A percentile compares a stretch with the other conserved stretches of the same genome.
Conservation (phyloP, 2,113 vertebrate species). For the Melanostigma gelatinosum region DNA sequence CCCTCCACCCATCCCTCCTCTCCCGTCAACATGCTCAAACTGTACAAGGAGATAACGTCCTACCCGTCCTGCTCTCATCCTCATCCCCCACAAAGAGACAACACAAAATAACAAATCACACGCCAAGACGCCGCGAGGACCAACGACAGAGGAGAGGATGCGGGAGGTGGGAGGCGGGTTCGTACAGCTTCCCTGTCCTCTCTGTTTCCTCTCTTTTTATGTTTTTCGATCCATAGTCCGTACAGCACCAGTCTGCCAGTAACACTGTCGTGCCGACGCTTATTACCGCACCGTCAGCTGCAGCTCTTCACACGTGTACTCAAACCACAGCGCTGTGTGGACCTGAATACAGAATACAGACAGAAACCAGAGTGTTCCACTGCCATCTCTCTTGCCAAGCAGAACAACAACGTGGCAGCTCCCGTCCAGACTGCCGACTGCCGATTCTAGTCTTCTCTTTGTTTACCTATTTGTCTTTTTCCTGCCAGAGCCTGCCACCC, state of each 20-base stretch:
- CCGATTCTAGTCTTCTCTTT: background rate
- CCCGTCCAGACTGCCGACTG: conserved; percentile 19
- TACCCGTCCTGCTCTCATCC: conserved; percentile 39
- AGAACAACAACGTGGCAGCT: conserved; percentile 46
- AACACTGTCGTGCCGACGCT: conserved; percentile 62
- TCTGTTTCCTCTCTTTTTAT: conserved; percentile 7
- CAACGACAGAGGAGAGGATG: conserved; percentile 53
- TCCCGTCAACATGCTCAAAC: conserved; percentile 31
- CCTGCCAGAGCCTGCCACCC: conserved; percentile 12
- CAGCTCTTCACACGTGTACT: conserved; percentile 49
- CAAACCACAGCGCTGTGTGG: conserved; percentile 12
- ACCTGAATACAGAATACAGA: conserved; percentile 12
- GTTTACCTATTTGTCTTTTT: background rate
- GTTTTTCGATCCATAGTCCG: conserved; percentile 61
- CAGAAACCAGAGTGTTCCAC: conserved; percentile 39
- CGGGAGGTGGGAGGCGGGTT: background rate
- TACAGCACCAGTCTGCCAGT: conserved; percentile 73
- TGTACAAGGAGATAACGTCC: conserved; percentile 67
- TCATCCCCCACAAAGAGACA: conserved; percentile 39
- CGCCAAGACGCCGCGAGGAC: conserved; percentile 63
- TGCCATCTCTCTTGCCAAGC: conserved; percentile 22
- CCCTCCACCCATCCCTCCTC: conserved; percentile 17
- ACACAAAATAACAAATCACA: conserved; percentile 10
- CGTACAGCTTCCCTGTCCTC: conserved; percentile 14
- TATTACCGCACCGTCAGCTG: conserved; percentile 37